These are phyloP conservation scores for Clistopyga incitator DNA, from an alignment of 2,888 invertebrate genomes.

Conservation along the genomic window DNA sequence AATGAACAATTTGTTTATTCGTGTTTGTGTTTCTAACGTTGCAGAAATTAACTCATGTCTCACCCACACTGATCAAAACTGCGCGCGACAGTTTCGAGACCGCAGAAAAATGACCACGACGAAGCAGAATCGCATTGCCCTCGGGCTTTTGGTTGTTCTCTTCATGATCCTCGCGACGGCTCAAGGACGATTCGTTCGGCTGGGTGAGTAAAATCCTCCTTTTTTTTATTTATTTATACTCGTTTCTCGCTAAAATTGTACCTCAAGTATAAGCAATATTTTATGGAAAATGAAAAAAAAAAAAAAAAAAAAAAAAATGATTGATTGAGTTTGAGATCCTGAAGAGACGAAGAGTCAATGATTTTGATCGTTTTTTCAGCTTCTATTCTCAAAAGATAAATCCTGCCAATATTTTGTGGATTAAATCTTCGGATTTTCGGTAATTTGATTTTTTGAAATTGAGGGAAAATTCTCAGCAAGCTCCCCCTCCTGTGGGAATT, in stretches of 20 bases:
- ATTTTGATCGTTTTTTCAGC: background rate
- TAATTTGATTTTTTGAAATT: slow-evolving; percentile 4
- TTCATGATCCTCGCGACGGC: slow-evolving; percentile 73
- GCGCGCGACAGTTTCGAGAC: slow-evolving; percentile 71
- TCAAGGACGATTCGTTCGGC: slow-evolving; percentile 73
- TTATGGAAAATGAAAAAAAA: slow-evolving; percentile 4
- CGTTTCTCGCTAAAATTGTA: too few relatives aligned
- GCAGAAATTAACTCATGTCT: slow-evolving; percentile 77
- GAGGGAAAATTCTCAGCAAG: slow-evolving; percentile 14
- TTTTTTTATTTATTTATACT: background rate
- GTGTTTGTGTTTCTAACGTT: slow-evolving; percentile 63
- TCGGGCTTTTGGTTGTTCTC: slow-evolving; percentile 76
- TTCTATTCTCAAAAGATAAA: background rate
- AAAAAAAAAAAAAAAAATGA: background rate
- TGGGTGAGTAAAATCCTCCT: slow-evolving; percentile 74
- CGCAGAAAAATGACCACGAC: slow-evolving; percentile 76
- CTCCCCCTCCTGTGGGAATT: background rate
- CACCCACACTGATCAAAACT: slow-evolving; percentile 69
- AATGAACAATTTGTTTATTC: background rate
- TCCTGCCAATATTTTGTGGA: background rate
- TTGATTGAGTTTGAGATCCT: background rate
- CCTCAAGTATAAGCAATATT: too few relatives aligned
- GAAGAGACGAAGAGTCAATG: background rate
- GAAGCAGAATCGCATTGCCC: slow-evolving; percentile 72
- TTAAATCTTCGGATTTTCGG: background rate